Evolutionary conservation across 2,113 vertebrate genomes (phyloP).

Genomic region (Recurvirostra avosetta): DNA sequence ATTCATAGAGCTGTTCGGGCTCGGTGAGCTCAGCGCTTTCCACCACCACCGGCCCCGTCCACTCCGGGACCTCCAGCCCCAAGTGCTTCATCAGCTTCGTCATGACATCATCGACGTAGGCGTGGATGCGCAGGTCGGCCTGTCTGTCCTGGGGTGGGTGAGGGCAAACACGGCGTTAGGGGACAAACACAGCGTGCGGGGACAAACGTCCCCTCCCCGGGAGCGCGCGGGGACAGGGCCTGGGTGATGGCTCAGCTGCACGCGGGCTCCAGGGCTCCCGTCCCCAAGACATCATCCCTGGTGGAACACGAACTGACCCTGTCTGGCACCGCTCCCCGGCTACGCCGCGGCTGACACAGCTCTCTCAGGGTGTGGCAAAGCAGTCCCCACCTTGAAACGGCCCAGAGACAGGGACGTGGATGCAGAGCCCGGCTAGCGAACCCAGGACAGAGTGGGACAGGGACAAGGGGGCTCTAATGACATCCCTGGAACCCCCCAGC

Average conservation of each 20-base stretch:
- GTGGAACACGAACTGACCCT: rapidly evolving
- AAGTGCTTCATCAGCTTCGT: constrained; percentile 84
- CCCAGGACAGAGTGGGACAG: background rate
- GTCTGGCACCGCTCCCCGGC: rapidly evolving
- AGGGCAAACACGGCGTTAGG: background rate
- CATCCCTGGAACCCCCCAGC: background rate
- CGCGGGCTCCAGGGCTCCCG: background rate
- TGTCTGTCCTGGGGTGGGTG: constrained; percentile 83
- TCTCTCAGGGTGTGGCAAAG: rapidly evolving
- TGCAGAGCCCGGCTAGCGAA: background rate
- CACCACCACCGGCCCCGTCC: constrained; percentile 83
- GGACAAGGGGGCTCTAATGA: background rate
- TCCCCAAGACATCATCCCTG: rapidly evolving
- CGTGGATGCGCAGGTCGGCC: constrained; percentile 85
- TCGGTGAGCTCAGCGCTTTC: background rate
- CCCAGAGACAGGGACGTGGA: rapidly evolving
- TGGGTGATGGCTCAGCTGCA: background rate
- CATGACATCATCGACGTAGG: constrained; percentile 92
- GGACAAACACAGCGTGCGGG: rapidly evolving
- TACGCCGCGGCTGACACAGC: rapidly evolving
- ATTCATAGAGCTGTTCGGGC: background rate
- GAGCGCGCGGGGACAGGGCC: background rate
- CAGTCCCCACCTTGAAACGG: background rate
- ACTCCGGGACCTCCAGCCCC: constrained; percentile 85
- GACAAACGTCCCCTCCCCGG: background rate